These are phyloP conservation scores for Papilio helenus DNA, from an alignment of 1,140 invertebrate species.

Conservation along the genomic window DNA sequence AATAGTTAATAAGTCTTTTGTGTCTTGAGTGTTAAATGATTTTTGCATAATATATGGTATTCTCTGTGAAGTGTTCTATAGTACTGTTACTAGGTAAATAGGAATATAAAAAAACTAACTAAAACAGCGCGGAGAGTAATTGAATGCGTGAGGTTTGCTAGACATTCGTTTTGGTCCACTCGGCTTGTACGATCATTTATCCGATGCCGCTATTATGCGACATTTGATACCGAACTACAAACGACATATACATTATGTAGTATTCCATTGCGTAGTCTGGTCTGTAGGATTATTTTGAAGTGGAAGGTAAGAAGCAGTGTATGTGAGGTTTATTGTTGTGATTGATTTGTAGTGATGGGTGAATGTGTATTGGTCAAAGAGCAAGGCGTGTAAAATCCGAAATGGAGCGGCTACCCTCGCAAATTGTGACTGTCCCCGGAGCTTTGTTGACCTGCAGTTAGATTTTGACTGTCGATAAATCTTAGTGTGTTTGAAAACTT, in stretches of 20 bases:
- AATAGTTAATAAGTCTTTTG: neutral
- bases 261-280: conserved; percentile 35
- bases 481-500: conserved; percentile 58
- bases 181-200: conserved; percentile 63
- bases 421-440: conserved; percentile 66
- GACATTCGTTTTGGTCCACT: conserved; percentile 62
- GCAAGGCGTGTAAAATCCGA: conserved; percentile 66
- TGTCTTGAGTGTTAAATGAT: neutral
- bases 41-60: neutral
- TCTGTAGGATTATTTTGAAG: conserved; percentile 16
- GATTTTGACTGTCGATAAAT: conserved; percentile 61
- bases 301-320: conserved; percentile 38
- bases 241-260: neutral
- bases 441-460: conserved; percentile 60
- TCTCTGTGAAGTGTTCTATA: neutral
- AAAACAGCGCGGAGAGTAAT: conserved; percentile 63
- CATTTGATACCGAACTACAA: neutral
- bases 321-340: neutral
- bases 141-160: conserved; percentile 76
- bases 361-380: conserved; percentile 52
- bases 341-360: conserved; percentile 27
- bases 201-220: conserved; percentile 43
- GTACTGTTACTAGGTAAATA: neutral
- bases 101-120: neutral
- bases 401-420: conserved; percentile 64